Evolutionary conservation across 2,113 vertebrate species (phyloP).

Genomic region (Helogale parvula): DNA sequence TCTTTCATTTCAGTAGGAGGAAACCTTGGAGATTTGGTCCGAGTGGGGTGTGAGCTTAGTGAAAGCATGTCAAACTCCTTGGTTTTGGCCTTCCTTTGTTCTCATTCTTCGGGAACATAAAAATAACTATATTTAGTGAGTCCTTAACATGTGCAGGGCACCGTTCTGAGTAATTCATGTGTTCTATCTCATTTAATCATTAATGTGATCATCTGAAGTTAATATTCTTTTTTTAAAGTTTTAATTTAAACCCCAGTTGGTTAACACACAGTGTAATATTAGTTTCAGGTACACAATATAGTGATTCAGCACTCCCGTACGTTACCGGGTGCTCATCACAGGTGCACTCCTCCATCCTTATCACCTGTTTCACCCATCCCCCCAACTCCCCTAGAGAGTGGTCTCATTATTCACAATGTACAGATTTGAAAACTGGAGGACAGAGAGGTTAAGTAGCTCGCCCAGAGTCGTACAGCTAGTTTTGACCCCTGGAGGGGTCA

Average conservation of each 20-base stretch:
- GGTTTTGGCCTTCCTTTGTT: neutral
- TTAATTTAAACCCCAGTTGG: neutral
- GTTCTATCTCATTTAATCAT: neutral
- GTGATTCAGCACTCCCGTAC: neutral
- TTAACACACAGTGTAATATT: neutral
- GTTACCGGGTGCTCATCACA: neutral
- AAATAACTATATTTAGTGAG: neutral
- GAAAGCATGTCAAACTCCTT: neutral
- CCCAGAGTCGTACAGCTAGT: neutral
- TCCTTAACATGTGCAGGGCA: neutral
- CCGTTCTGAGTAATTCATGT: neutral
- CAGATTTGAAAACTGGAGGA: neutral
- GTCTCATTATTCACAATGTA: neutral
- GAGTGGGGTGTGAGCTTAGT: neutral
- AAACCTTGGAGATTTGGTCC: neutral
- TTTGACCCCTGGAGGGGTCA: neutral
- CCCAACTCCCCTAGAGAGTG: neutral
- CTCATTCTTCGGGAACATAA: constrained; percentile 26
- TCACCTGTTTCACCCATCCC: neutral
- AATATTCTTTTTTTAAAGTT: neutral
- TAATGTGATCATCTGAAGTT: neutral
- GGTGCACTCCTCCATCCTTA: neutral
- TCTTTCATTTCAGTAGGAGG: neutral
- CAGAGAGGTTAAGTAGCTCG: neutral
- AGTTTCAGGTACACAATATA: neutral